Base-by-base conservation (phyloP, 53 echinoderm and acorn worm genomes). In the Antedon mediterranea region DNA sequence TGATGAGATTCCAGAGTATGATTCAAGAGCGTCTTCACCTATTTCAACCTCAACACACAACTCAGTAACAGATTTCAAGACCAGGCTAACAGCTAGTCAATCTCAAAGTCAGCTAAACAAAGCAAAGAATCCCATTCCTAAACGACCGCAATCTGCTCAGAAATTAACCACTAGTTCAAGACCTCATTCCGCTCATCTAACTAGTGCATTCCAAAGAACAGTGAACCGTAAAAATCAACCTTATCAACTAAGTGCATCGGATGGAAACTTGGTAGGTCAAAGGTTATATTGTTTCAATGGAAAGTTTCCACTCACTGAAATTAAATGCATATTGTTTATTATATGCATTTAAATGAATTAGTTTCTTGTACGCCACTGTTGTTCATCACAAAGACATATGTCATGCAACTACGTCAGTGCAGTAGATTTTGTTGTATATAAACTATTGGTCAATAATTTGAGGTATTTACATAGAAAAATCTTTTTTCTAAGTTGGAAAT, bases 81-180 rank as follows among this genome's bases (percentile, higher is more conserved):
- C 31, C 8, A 78, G 57, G 13, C 30, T 70, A 3, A 43, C 27
- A 3, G 15, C 31, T 0, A 71, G 71, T 71, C 31, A n/a, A 31
- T 29, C 31, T 42, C 84, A 84, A 28, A 74, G 79, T 4, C 74
- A 78, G 3, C 43, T 79, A 32, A 74, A 79, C 74, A 84, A 79
- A 30, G 79, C 78, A 43, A 85, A 85, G 26, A 33, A 88, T 13
- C 80, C 81, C 29, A 82, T 80, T 31, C 76, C 84, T 8, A 86
- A 83, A 72, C 84, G 91, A 44, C 89, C 89, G 0, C 83, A 89
- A 43, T 89, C 91, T 6, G 89, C 97, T 11, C 89, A 95, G 82
- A 84, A 90, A 32, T 87, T 88, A 31, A 11, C 33, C 32, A 76
- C 76, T 15, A 34, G 81, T 13, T 90, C 91, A 18, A 71, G 88